Conservation (phyloP, 2,113 vertebrate species). For the Rhea pennata region DNA sequence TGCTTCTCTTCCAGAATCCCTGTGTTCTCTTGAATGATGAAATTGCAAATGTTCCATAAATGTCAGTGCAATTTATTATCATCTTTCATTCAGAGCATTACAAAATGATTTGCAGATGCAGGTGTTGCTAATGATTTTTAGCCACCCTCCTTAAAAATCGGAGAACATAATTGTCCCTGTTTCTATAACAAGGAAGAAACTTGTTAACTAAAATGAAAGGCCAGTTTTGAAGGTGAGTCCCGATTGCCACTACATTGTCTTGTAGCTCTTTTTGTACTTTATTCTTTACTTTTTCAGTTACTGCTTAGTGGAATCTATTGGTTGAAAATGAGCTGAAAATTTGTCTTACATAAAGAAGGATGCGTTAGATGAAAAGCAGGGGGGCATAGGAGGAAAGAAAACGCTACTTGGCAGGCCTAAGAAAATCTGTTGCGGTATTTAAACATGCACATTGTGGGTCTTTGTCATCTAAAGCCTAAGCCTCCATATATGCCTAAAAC, state of each 20-base stretch:
- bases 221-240: conserved; percentile 4
- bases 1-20: conserved; percentile 40
- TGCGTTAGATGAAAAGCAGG: not conserved
- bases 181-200: conserved; percentile 42
- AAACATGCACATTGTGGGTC: not conserved
- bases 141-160: conserved; percentile 4
- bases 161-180: conserved; percentile 29
- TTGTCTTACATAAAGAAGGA: not conserved
- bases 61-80: conserved; percentile 66
- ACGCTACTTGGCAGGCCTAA: not conserved
- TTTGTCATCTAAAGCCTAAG: not conserved
- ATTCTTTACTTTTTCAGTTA: not conserved
- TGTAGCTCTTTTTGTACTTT: not conserved
- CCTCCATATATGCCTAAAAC: not conserved
- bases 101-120: conserved; percentile 67
- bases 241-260: not conserved
- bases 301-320: not conserved
- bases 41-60: conserved; percentile 66
- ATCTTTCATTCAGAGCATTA: conserved; percentile 59
- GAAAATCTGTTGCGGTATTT: not conserved
- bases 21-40: conserved; percentile 60
- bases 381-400: not conserved
- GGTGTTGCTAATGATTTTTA: conserved; percentile 67
- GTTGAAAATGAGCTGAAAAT: not conserved
- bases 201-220: conserved; percentile 9